phyloP scores from a whole-genome alignment of 2,888 invertebrate species.

The Lymantria dispar region DNA sequence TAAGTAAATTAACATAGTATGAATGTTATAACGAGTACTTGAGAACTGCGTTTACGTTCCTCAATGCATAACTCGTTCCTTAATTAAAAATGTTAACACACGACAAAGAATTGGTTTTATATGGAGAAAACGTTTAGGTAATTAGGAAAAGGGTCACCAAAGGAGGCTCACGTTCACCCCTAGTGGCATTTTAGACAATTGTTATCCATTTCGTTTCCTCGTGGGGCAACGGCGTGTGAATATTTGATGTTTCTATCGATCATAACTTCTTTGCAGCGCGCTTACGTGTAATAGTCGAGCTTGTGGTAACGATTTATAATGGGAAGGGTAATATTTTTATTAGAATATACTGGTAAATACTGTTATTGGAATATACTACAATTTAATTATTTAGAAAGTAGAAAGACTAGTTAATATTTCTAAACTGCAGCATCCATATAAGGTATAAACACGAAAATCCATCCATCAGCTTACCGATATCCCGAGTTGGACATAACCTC shows the following conservation, averaged over 20 bases:
- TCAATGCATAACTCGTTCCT: constrained; percentile 21
- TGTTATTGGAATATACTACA: too few species aligned
- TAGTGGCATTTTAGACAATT: constrained; percentile 70
- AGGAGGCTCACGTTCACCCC: constrained; percentile 50
- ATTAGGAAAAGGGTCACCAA: constrained; percentile 53
- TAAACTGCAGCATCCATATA: too few species aligned
- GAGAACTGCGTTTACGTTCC: constrained; percentile 12
- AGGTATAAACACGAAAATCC: too few species aligned
- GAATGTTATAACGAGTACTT: constrained; percentile 14
- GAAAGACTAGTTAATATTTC: too few species aligned
- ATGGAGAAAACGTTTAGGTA: constrained; percentile 49
- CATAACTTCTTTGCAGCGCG: constrained; percentile 70
- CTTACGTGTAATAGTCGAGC: constrained; percentile 27
- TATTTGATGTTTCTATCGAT: constrained; percentile 80
- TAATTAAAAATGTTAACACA: constrained; percentile 24
- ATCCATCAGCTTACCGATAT: too few species aligned
- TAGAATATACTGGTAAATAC: constrained; percentile 46
- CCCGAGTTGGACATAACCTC: too few species aligned
- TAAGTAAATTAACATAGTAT: constrained; percentile 16
- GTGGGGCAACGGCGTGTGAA: constrained; percentile 63
- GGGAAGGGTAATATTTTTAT: constrained; percentile 3
- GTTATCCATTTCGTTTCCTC: constrained; percentile 70
- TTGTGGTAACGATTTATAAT: constrained; percentile 1
- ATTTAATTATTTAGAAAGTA: too few species aligned
- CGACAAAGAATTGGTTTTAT: constrained; percentile 35